phyloP scores from a whole-genome alignment of 2,888 invertebrate genomes.

The Iselma pallidipennis region DNA sequence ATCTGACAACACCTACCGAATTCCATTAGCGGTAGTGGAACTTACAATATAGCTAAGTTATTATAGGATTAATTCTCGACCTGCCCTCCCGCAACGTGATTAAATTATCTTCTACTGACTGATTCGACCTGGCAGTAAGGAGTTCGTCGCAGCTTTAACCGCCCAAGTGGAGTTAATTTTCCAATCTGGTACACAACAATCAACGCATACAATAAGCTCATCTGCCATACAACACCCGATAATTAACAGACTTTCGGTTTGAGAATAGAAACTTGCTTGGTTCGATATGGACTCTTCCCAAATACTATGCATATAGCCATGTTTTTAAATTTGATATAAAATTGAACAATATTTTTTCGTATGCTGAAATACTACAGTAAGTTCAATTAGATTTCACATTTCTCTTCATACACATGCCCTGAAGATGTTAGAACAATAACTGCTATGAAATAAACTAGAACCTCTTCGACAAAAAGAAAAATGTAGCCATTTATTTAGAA shows the following conservation, averaged over 20 bases:
- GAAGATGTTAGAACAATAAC: too few relatives aligned
- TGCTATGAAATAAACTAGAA: too few relatives aligned
- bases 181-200: conserved; percentile 54
- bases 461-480: background rate
- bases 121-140: conserved; percentile 17
- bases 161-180: conserved; percentile 47
- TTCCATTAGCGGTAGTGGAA: conserved; percentile 26
- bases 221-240: conserved; percentile 39
- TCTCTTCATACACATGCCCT: too few relatives aligned
- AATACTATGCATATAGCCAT: background rate
- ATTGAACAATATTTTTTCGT: background rate
- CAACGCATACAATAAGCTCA: conserved; percentile 49
- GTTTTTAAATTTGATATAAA: background rate
- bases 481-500: background rate
- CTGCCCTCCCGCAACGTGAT: conserved; percentile 21
- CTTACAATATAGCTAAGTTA: conserved; percentile 25
- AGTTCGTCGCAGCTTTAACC: conserved; percentile 28
- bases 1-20: conserved; percentile 27
- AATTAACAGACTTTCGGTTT: conserved; percentile 23
- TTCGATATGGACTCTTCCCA: background rate
- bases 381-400: too few relatives aligned
- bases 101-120: conserved; percentile 20
- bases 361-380: too few relatives aligned
- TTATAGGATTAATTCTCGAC: conserved; percentile 28
- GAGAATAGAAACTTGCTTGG: background rate